phyloP scores from a whole-genome alignment of 2,113 vertebrate genomes.

The Gavia stellata region DNA sequence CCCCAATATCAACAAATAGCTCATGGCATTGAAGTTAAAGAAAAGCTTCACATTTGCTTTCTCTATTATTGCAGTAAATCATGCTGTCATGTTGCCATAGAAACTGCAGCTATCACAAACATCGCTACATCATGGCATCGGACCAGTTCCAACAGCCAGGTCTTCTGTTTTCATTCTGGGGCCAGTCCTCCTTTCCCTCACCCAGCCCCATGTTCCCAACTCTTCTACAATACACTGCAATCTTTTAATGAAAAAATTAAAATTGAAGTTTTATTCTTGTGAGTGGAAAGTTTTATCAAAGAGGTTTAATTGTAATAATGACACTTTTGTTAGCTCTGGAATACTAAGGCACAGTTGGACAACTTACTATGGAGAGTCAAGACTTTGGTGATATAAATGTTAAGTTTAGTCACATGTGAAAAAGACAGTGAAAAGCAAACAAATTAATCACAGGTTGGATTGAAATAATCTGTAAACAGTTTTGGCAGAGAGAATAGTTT shows the following conservation, averaged over 20 bases:
- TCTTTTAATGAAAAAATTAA: background rate
- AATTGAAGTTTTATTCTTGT: background rate
- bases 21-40: slow-evolving; percentile 7
- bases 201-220: background rate
- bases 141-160: background rate
- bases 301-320: background rate
- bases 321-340: background rate
- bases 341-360: background rate
- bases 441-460: background rate
- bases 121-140: background rate
- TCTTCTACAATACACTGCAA: background rate
- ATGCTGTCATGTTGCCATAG: background rate
- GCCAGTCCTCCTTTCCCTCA: background rate
- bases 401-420: background rate
- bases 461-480: background rate
- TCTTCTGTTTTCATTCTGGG: background rate
- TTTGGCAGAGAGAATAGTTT: background rate
- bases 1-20: background rate
- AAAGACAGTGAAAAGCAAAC: background rate
- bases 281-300: background rate
- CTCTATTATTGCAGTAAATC: slow-evolving; percentile 21
- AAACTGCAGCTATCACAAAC: slow-evolving; percentile 28
- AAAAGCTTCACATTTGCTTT: slow-evolving; percentile 51
- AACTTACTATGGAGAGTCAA: background rate
- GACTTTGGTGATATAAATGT: background rate